Evolutionary conservation across 2,113 vertebrate genomes (phyloP).

Genomic region (Cyprinodon brontotheroides): DNA sequence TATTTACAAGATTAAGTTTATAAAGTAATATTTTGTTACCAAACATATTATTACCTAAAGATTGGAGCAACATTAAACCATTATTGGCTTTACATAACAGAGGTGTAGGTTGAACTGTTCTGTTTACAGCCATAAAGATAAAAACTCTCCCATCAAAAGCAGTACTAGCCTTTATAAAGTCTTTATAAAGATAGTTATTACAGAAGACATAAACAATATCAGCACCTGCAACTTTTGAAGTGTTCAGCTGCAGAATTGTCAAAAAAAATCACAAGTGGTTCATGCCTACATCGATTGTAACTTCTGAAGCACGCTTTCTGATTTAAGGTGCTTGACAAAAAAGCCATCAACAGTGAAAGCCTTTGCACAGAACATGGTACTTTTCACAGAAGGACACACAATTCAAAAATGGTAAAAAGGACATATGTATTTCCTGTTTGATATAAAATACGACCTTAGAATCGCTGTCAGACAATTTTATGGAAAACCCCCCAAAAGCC

Average conservation of each 20-base stretch:
- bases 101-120: not conserved
- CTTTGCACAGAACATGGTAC: slow-evolving; percentile 1
- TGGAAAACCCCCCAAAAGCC: slow-evolving; percentile 56
- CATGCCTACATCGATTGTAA: not conserved
- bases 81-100: not conserved
- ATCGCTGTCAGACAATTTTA: slow-evolving; percentile 51
- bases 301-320: not conserved
- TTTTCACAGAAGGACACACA: not conserved
- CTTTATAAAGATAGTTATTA: slow-evolving; percentile 3
- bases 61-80: not conserved
- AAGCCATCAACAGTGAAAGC: not conserved
- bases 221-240: slow-evolving; percentile 3
- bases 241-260: not conserved
- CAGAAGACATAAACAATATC: slow-evolving; percentile 4
- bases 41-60: not conserved
- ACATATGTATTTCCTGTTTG: slow-evolving; percentile 25
- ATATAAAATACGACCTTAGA: slow-evolving; percentile 45
- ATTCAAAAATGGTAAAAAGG: slow-evolving; percentile 4
- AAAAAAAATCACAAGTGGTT: not conserved
- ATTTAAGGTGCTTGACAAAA: slow-evolving; percentile 23
- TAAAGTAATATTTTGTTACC: not conserved
- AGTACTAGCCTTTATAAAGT: not conserved
- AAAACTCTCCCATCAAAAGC: not conserved
- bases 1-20: not conserved
- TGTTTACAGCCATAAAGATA: slow-evolving; percentile 2